Evolutionary conservation across 2,797 vertebrate genomes (phyloP).

Genomic region (Lutjanus campechanus): DNA sequence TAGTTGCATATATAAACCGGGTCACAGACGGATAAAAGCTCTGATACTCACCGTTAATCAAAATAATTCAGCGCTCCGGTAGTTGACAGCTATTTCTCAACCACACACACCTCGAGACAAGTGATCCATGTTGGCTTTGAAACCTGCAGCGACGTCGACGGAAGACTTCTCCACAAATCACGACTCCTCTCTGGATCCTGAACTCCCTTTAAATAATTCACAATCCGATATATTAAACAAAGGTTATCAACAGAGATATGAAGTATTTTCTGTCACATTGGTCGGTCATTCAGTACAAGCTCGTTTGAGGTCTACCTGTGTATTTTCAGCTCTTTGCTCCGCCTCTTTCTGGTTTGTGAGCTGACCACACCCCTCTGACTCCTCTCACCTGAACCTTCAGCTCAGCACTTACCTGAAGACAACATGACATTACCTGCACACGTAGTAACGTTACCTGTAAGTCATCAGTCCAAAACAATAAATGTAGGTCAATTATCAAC

Average conservation of each 20-base stretch:
- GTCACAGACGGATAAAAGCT: not conserved
- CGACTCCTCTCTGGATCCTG: not conserved
- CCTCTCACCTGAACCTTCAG: slow-evolving; percentile 47
- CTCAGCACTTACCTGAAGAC: not conserved
- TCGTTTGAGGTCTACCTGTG: slow-evolving; percentile 46
- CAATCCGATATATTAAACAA: accelerated
- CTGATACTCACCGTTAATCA: slow-evolving; percentile 41
- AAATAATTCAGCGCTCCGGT: not conserved
- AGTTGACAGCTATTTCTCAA: slow-evolving; percentile 2
- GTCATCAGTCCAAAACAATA: not conserved
- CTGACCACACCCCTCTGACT: slow-evolving; percentile 65
- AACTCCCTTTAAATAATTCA: accelerated
- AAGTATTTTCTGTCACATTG: not conserved
- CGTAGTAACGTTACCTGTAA: not conserved
- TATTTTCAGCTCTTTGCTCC: slow-evolving; percentile 32
- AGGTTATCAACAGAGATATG: accelerated
- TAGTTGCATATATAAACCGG: not conserved
- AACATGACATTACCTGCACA: not conserved
- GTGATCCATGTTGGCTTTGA: slow-evolving; percentile 57
- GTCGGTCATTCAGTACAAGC: not conserved
- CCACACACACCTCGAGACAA: slow-evolving; percentile 16
- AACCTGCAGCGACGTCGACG: slow-evolving; percentile 31
- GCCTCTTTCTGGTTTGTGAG: slow-evolving; percentile 18
- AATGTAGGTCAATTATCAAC: not conserved
- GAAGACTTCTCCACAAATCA: slow-evolving; percentile 10